Evolutionary conservation across 2,888 invertebrate genomes (phyloP).

Genomic region (Andrena chrysosceles): DNA sequence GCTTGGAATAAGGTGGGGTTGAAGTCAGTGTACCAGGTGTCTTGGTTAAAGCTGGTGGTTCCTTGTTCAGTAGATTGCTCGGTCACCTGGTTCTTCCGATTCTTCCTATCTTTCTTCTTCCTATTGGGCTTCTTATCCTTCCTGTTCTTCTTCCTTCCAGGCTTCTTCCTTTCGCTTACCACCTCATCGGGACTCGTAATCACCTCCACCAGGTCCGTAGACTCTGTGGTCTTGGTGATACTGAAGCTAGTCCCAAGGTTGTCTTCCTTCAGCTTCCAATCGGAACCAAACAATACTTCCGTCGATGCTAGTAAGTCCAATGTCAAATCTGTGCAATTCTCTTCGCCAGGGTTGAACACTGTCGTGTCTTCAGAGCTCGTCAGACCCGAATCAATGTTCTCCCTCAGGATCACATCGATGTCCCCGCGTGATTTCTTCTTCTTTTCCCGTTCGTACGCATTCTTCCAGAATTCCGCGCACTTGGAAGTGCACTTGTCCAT

Average conservation of each 20-base stretch:
- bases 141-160: background rate
- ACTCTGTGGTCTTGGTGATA: slow-evolving; percentile 13
- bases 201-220: slow-evolving; percentile 28
- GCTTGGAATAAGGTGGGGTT: background rate
- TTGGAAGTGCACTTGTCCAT: slow-evolving; percentile 12
- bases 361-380: slow-evolving; percentile 53
- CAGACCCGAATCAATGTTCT: slow-evolving; percentile 66
- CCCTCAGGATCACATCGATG: background rate
- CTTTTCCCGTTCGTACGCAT: background rate
- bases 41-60: background rate
- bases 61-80: background rate
- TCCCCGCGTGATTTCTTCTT: slow-evolving; percentile 2
- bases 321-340: slow-evolving; percentile 2
- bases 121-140: slow-evolving; percentile 1
- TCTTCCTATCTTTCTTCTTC: slow-evolving; percentile 29
- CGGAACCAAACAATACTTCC: slow-evolving; percentile 6
- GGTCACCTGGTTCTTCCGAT: slow-evolving; percentile 16
- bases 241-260: background rate
- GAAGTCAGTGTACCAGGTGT: background rate
- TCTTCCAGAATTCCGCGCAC: slow-evolving; percentile 9
- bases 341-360: background rate
- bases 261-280: background rate
- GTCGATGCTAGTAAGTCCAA: background rate
- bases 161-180: background rate
- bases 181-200: slow-evolving; percentile 8